phyloP scores from a whole-genome alignment of 1,140 invertebrate species.

The Lepidotrigona ventralis region DNA sequence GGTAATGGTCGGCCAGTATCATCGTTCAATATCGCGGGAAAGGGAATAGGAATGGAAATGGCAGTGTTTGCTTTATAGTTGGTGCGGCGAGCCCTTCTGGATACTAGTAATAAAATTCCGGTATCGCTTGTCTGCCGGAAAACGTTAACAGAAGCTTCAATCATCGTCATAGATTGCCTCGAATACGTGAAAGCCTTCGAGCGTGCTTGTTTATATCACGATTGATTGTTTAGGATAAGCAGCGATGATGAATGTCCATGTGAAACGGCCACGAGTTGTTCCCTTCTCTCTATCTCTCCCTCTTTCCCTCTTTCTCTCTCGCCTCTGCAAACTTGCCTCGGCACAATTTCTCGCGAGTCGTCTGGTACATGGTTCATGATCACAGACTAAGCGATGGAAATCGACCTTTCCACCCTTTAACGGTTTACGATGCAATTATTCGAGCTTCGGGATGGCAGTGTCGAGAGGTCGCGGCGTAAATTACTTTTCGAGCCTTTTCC shows the following conservation, averaged over 20 bases:
- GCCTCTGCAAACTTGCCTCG: not conserved
- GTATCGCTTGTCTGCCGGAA: slow-evolving; percentile 16
- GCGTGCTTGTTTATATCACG: slow-evolving; percentile 35
- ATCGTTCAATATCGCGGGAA: not conserved
- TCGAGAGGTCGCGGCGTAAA: slow-evolving; percentile 57
- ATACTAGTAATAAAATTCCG: not conserved
- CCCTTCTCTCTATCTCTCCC: not conserved
- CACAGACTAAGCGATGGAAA: not conserved
- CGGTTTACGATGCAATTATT: slow-evolving; percentile 66
- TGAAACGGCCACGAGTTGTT: slow-evolving; percentile 1
- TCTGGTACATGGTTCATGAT: not conserved
- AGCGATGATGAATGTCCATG: slow-evolving; percentile 36
- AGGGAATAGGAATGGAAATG: too few relatives aligned
- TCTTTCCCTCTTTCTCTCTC: too few relatives aligned
- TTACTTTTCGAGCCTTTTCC: slow-evolving; percentile 57
- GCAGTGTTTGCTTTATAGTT: not conserved
- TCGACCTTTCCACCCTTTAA: slow-evolving; percentile 61
- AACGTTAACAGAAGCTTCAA: not conserved
- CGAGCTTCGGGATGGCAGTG: slow-evolving; percentile 52
- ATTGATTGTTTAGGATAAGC: slow-evolving; percentile 45
- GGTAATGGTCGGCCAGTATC: not conserved
- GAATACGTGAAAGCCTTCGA: not conserved
- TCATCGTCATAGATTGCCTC: not conserved
- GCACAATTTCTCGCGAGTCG: slow-evolving; percentile 34
- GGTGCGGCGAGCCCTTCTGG: too few relatives aligned